Base-by-base conservation (phyloP, 2,797 vertebrate genomes). In the Chromobotia macracanthus region DNA sequence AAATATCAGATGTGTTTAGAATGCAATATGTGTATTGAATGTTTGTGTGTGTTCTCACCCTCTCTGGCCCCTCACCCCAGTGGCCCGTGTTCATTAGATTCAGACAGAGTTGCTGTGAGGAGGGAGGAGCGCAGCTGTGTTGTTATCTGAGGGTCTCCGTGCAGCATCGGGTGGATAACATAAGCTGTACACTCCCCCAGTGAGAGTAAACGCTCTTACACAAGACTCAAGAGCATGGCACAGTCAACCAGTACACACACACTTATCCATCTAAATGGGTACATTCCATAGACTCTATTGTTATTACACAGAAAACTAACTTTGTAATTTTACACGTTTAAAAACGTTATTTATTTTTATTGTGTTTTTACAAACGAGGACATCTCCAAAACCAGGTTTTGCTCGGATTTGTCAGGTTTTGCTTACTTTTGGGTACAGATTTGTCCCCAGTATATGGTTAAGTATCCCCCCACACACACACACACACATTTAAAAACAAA, bases 11-110 rank as follows among this genome's bases (percentile, higher is more conserved):
- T 56, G 19, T 55, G 6, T 53, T 2, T n/a, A 55, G 0, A 21
- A 19, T 55, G 5, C 19, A n/a, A 55, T 21, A 10, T 61, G 25
- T 5, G 19, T 25, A 10, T 60, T 25, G 53, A 21, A 56, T 10
- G 53, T 68, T 46, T 12, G 46, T 51, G 18, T 83, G 64, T 67
- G 44, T 71, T 72, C 44, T 23, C 61, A 44, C 55, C 19, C 19
- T 63, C 65, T 63, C 2, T 80, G 61, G 53, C 72, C 89, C 92
- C 89, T 88, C 91, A 90, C 88, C 84, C 72, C 76, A 67, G 58
- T 85, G 84, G 77, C 82, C 71, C 70, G 90, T 87, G 89, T 93
- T 94, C 95, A 95, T 92, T 93, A 90, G 91, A 90, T 90, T 89
- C 81, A 80, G 84, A 85, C 83, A 87, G 61, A 86, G 82, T 88